Evolutionary conservation across 1,140 invertebrate species (phyloP), one percentile per base, ranked within the genome.

Genomic region (Psilanteris sp.): DNA sequence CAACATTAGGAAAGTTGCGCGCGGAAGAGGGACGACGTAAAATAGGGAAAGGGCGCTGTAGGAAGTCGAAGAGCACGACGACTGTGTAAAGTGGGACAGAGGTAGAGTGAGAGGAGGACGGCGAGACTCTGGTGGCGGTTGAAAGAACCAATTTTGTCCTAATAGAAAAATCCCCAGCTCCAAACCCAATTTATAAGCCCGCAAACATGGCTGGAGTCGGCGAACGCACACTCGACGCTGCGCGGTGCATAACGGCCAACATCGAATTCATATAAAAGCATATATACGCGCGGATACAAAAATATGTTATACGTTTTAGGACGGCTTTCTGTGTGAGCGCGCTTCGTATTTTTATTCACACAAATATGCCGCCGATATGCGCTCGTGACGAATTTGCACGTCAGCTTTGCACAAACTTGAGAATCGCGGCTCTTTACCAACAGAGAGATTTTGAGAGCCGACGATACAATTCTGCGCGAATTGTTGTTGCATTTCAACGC

Each of bases 61-160:
- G 46, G 36, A 44, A 48, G 37, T 44, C 34, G 16, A 44, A 54
- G 59, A 46, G 48, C 16, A 14, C 18, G 50, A 46, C 43, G 67
- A 48, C 55, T 55, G 46, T 20, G 68, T 41, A 48, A 73, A 64
- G 4, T 22, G 48, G 52, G 66, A 66, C 41, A 31, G 31, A 57
- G 62, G 55, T 18, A 36, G 44, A 32, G 46, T 26, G 77, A 26
- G 43, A 59, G 72, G 50, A 64, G 76, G 64, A 66, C 61, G 29
- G 24, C 36, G 54, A 64, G 59, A 80, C 75, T 79, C 83, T 84
- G 85, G 85, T 83, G 85, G 84, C 77, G 82, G 86, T 88, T 88
- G 87, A 88, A 88, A 88, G 87, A 88, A 88, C 85, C 87, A 88
- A 88, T 88, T 88, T 86, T 87, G 78, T 79, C 85, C 85, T 88